Evolutionary conservation across 2,113 vertebrate species (phyloP), one percentile per base, ranked within the genome.

Genomic region (Nothobranchius furzeri): DNA sequence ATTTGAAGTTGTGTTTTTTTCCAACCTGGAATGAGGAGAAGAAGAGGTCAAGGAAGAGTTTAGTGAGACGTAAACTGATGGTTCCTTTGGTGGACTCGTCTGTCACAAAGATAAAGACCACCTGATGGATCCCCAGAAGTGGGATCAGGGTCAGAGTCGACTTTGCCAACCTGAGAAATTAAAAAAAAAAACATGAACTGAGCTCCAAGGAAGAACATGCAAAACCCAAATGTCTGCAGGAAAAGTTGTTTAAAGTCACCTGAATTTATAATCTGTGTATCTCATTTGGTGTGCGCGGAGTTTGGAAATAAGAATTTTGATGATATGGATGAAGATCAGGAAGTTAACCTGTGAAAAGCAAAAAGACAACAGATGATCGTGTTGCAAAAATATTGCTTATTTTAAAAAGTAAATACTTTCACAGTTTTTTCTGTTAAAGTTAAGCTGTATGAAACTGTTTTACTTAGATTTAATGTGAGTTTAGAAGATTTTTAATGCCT

Each of bases 111-210:
- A 97, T 96, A 0, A 98, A 98, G 79, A 96, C 91, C 78, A 98
- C 93, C 68, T 95, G 94, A 0, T 99, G 96, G 88, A 98, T 96
- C 0, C 98, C 98, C 85, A 99, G 92, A 83, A 99, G 91, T 0
- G 98, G 96, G 77, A 99, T 97, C 72, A 99, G 91, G 0, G 96
- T 99, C 69, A 99, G 92, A 0, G 98, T 99, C 51, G 98, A 99
- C 89, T 95, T 97, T 7, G 97, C 98, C 87, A 98, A 91, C 85
- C 98, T 99, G 91, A 67, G 52, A 48, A 0, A 2, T 14, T n/a
- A n/a, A 37, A 8, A 4, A 13, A 20, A 46, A 62, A 30, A 12
- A 6, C 15, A 68, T 1, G 50, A 12, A 55, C 37, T 53, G 24
- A 76, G 60, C 12, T 2, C 12, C 54, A 11, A 59, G 17, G 20